Evolutionary conservation across 1,140 invertebrate genomes (phyloP).

Genomic region (Amyelois transitella): DNA sequence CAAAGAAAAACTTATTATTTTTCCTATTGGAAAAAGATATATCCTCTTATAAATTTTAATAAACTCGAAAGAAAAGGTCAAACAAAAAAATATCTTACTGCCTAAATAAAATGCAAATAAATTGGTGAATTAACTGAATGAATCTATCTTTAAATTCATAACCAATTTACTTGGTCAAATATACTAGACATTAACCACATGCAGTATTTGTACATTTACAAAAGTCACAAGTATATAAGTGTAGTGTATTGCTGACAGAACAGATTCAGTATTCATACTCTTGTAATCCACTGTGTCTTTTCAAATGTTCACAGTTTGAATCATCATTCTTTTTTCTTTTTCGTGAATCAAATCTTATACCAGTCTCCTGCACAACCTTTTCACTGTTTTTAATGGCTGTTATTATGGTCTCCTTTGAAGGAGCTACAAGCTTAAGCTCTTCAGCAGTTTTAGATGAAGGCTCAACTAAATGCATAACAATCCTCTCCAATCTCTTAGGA

Average conservation of each 20-base stretch:
- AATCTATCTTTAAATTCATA: not conserved
- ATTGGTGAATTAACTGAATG: no score
- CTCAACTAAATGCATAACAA: conserved; percentile 80
- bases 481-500: conserved; percentile 79
- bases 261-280: conserved; percentile 15
- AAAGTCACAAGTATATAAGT: conserved; percentile 17
- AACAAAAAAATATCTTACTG: no score
- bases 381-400: conserved; percentile 66
- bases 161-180: conserved; percentile 1
- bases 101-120: no score
- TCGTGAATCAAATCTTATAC: conserved; percentile 55
- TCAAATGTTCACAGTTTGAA: conserved; percentile 44
- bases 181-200: not conserved
- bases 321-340: conserved; percentile 56
- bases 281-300: conserved; percentile 43
- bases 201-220: conserved; percentile 15
- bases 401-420: conserved; percentile 64
- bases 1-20: no score
- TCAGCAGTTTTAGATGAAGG: conserved; percentile 59
- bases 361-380: conserved; percentile 56
- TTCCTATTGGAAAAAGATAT: no score
- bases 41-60: no score
- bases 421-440: conserved; percentile 52
- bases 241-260: no score
- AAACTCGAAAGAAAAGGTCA: no score